Base-by-base conservation (phyloP, 2,797 vertebrate species). In the Rhadinocentrus ornatus region DNA sequence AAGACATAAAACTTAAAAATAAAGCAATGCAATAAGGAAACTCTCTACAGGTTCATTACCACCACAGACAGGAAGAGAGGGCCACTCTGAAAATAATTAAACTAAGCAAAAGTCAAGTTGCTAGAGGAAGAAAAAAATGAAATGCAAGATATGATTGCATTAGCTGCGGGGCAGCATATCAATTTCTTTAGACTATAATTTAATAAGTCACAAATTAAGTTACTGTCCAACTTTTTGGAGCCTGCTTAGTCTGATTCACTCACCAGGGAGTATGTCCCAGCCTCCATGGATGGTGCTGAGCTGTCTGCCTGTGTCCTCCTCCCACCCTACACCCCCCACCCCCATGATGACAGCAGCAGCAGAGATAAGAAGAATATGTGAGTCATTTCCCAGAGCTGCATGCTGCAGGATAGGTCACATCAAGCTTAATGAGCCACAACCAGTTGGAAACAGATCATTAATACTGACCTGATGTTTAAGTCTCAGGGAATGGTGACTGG, bases 121-220 rank as follows among this genome's bases (percentile, higher is more conserved):
- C 68, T 78, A 55, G 69, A 65, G 29, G 76, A 72, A 29, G 56
- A 11, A 27, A 55, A n/a, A 68, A 73, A 80, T 71, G 53, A 80
- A 90, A 82, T 80, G 83, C 80, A 87, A 86, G 90, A 85, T 87
- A 89, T 91, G 91, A 92, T 92, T 91, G 90, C 80, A 92, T 92
- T 91, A 91, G 90, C 89, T 89, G 73, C 75, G 75, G 88, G 91
- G 86, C 87, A 87, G 88, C 91, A 91, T 90, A 90, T 93, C 90
- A 92, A 90, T 91, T 85, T 86, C 80, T 71, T 87, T 79, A 82
- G 88, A 91, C 82, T 82, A 80, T 91, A 88, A 93, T 93, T 93
- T 89, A 84, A 92, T 92, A 91, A 91, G 80, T 88, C 74, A 72
- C 83, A 92, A 93, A 94, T 93, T 87, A 91, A 92, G 91, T 93